Base-by-base conservation (phyloP, 2,888 invertebrate species). In the Nyleta sp. region DNA sequence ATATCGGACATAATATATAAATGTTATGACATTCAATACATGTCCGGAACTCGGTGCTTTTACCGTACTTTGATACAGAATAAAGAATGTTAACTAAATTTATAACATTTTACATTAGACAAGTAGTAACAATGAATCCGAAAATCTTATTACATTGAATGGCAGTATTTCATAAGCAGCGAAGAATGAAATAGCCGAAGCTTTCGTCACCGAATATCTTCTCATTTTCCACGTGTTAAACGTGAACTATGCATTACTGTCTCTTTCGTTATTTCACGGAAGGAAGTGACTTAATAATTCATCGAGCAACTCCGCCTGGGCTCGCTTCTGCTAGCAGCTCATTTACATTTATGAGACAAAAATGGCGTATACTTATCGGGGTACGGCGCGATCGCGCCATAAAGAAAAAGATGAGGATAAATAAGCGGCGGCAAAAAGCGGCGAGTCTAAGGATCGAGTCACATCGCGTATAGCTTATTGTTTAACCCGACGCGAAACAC, bases 341-440 rank as follows among this genome's bases (percentile, higher is more conserved):
- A 80, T 81, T 80, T 81, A 80, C 80, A 82, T 82, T 82, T 78
- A 82, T 81, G 81, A 81, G 81, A 74, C 77, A 71, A 78, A 78
- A 80, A 82, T 78, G 78, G 76, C 73, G 78, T 72, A 76, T 76
- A 73, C 59, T 80, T 74, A 72, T 80, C 76, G 67, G 38, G 50
- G 33, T 53, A 48, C 40, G 33, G 22, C n/a, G 55, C 38, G 70
- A 78, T 72, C 80, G 50, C 48, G 52, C 57, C 73, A 22, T 46
- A 59, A 70, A 62, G 33, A 38, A 67, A 35, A 46, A 24, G 28
- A 65, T 33, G 46, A 17, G 13, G 38, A 53, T 20, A 24, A 65
- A 53, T 38, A 42, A 24, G 44, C n/a, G 28, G 28, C 28, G 7
- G n/a, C n/a, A n/a, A n/a, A n/a, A n/a, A n/a, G n/a, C 28, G 28